phyloP scores from a whole-genome alignment of 2,888 invertebrate species.

The Acleris holmiana region DNA sequence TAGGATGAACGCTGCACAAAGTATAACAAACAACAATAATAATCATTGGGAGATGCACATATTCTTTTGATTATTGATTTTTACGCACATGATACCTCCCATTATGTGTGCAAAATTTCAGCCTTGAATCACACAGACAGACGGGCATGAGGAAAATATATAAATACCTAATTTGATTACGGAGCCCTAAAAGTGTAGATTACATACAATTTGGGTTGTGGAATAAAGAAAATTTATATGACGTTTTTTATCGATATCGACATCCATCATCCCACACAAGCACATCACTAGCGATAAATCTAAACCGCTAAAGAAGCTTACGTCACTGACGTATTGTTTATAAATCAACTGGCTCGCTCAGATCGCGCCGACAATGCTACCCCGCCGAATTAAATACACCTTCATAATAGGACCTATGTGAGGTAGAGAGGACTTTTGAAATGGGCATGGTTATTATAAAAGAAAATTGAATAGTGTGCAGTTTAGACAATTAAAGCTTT shows the following conservation, averaged over 20 bases:
- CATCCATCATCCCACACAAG: constrained; percentile 45
- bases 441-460: constrained; percentile 5
- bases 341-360: constrained; percentile 69
- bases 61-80: too few species aligned
- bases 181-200: too few species aligned
- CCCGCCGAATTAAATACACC: constrained; percentile 17
- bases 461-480: constrained; percentile 29
- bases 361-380: constrained; percentile 45
- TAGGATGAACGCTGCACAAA: too few species aligned
- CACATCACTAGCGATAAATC: constrained; percentile 79
- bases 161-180: too few species aligned
- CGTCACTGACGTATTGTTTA: constrained; percentile 84
- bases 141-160: too few species aligned
- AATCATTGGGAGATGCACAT: too few species aligned
- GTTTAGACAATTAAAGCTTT: constrained; percentile 22
- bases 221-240: too few species aligned
- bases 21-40: too few species aligned
- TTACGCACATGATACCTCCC: too few species aligned
- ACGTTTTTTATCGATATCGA: constrained; percentile 47
- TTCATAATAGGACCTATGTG: background rate
- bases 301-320: constrained; percentile 82
- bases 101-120: too few species aligned
- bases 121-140: too few species aligned
- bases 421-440: background rate
- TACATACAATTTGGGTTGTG: background rate